Conservation (phyloP, 2,888 invertebrate genomes). For the Stenodema calcarata region DNA sequence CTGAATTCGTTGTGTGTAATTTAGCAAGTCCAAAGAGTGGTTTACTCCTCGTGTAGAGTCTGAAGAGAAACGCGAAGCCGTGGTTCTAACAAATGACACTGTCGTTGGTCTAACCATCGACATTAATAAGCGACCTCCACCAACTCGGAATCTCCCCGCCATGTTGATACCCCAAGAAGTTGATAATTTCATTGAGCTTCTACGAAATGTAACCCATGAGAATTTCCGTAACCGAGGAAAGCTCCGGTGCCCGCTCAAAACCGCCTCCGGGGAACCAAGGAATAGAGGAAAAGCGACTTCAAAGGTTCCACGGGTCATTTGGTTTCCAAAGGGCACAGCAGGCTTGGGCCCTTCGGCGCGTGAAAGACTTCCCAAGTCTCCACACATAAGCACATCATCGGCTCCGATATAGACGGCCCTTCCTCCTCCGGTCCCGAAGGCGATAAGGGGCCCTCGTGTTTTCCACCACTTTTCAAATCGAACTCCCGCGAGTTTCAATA, state of each 20-base stretch:
- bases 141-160: too few species aligned
- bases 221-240: not conserved
- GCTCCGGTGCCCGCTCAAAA: not conserved
- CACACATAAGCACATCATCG: conserved; percentile 15
- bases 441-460: not conserved
- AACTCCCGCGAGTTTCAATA: not conserved
- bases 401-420: not conserved
- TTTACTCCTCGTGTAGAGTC: too few species aligned
- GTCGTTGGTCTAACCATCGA: too few species aligned
- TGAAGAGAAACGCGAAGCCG: too few species aligned
- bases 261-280: not conserved
- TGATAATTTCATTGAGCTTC: too few species aligned
- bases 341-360: conserved; percentile 14
- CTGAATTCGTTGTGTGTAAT: too few species aligned
- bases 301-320: conserved; percentile 36
- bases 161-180: too few species aligned
- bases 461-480: not conserved
- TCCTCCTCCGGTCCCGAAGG: not conserved
- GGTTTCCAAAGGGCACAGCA: conserved; percentile 14
- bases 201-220: too few species aligned
- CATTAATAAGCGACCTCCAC: too few species aligned
- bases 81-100: too few species aligned
- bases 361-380: not conserved
- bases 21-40: too few species aligned
- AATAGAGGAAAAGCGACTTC: not conserved